Evolutionary conservation across 2,888 invertebrate genomes (phyloP).

Genomic region (Esperia sulphurella): DNA sequence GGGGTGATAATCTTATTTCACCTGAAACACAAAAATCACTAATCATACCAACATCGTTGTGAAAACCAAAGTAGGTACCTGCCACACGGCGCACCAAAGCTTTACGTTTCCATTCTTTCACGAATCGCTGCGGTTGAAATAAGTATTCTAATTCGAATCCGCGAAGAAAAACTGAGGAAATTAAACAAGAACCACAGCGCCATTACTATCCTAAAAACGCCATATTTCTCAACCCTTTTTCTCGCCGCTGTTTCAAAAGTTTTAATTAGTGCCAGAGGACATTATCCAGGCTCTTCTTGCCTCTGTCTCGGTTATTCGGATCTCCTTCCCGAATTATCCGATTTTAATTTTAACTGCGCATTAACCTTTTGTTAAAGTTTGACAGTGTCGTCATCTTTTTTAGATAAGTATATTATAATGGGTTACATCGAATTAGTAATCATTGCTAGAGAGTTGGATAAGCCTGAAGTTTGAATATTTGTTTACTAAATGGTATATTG

Average conservation of each 20-base stretch:
- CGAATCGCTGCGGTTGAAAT: constrained; percentile 30
- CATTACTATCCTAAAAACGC: constrained; percentile 68
- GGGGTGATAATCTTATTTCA: too few species aligned
- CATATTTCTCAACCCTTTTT: constrained; percentile 75
- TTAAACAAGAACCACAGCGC: constrained; percentile 57
- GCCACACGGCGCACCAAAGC: not conserved
- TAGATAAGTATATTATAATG: too few species aligned
- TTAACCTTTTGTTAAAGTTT: constrained; percentile 39
- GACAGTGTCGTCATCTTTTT: constrained; percentile 16
- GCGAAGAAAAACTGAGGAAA: constrained; percentile 57
- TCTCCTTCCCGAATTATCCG: constrained; percentile 51
- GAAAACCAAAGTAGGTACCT: too few species aligned
- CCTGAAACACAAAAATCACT: too few species aligned
- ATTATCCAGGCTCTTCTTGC: constrained; percentile 60
- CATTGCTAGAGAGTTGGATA: too few species aligned
- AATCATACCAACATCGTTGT: too few species aligned
- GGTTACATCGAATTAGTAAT: too few species aligned
- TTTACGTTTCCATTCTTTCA: constrained; percentile 2
- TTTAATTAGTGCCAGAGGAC: constrained; percentile 78
- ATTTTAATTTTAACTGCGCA: constrained; percentile 44
- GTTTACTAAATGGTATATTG: too few species aligned
- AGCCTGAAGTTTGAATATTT: too few species aligned
- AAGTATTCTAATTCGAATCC: constrained; percentile 40
- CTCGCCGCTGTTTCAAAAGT: constrained; percentile 64
- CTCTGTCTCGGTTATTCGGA: constrained; percentile 46